phyloP scores from a whole-genome alignment of 2,888 invertebrate genomes.

The Poecilus cupreus region DNA sequence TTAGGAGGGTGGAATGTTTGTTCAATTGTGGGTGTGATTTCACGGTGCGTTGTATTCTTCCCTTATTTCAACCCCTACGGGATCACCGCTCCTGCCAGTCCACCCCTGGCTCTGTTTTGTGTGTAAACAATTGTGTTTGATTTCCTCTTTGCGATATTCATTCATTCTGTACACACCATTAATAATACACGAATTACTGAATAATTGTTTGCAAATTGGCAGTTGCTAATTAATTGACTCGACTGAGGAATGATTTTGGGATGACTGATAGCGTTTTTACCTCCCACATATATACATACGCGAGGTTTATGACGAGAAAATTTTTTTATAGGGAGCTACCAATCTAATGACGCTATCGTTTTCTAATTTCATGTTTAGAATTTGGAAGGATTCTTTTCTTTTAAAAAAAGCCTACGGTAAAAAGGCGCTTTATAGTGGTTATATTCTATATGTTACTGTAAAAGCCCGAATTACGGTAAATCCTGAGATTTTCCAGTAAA shows the following conservation, averaged over 20 bases:
- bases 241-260: neutral
- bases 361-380: too few relatives aligned
- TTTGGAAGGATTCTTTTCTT: too few relatives aligned
- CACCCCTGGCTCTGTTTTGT: conserved; percentile 30
- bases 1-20: conserved; percentile 15
- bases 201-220: conserved; percentile 37
- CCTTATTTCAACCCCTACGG: conserved; percentile 33
- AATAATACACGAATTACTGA: conserved; percentile 47
- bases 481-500: too few relatives aligned
- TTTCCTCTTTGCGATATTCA: conserved; percentile 14
- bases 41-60: neutral
- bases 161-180: conserved; percentile 28
- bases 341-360: too few relatives aligned
- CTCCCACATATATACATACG: too few relatives aligned
- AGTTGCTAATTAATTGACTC: conserved; percentile 35
- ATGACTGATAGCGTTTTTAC: neutral
- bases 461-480: too few relatives aligned
- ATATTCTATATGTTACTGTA: too few relatives aligned
- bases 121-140: conserved; percentile 48
- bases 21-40: conserved; percentile 49
- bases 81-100: neutral
- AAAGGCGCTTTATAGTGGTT: too few relatives aligned
- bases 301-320: too few relatives aligned
- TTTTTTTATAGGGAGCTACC: too few relatives aligned
- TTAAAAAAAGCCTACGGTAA: too few relatives aligned